Conservation (phyloP, 2,888 invertebrate species). For the Trachelus tabidus region DNA sequence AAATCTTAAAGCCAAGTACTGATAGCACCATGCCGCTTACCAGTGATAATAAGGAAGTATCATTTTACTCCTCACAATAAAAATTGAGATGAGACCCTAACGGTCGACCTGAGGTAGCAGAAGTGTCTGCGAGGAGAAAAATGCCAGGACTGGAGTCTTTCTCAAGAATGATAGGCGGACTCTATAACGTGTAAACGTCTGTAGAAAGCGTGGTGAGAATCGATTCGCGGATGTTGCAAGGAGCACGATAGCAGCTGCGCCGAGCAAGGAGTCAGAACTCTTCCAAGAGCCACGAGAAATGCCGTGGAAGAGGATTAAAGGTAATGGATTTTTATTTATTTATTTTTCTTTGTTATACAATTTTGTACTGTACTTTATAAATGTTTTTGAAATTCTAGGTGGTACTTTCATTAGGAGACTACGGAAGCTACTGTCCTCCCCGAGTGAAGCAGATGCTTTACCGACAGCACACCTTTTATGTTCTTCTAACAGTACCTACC, state of each 20-base stretch:
- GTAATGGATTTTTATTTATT: neutral
- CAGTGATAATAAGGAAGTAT: neutral
- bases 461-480: neutral
- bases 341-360: neutral
- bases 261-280: constrained; percentile 22
- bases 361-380: neutral
- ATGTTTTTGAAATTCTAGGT: neutral
- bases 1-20: neutral
- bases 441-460: neutral
- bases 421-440: neutral
- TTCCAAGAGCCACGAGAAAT: constrained; percentile 1
- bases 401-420: neutral
- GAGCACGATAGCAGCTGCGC: constrained; percentile 38
- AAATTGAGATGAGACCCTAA: neutral
- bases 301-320: constrained; percentile 9
- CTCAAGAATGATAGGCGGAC: neutral
- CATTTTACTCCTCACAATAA: neutral
- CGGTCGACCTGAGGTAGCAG: neutral
- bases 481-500: neutral
- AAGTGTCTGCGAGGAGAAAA: neutral
- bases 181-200: constrained; percentile 2
- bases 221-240: constrained; percentile 34
- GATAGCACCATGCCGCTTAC: neutral
- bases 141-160: neutral
- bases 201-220: constrained; percentile 33